Base-by-base conservation (phyloP, 1,140 invertebrate species). In the Hetaerina americana region DNA sequence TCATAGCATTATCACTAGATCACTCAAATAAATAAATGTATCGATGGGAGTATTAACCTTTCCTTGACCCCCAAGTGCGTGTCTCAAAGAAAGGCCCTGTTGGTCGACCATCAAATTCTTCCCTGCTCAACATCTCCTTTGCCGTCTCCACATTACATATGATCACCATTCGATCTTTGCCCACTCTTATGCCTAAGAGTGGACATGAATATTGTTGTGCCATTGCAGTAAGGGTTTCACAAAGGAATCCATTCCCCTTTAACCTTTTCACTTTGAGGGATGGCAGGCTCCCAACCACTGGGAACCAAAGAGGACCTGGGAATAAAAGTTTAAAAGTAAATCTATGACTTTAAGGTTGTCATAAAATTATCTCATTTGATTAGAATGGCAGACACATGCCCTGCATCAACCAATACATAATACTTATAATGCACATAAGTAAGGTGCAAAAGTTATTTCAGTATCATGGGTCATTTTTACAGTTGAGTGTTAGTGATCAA, bases 101-200 rank as follows among this genome's bases (percentile, higher is more conserved):
- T 0, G 90, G 90, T 72, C 90, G 82, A 3, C 87, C 89, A 66
- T 88, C 85, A 72, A 91, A 89, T 66, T 89, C 87, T 6, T 89
- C 86, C 40, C 80, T 83, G 0, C 80, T 79, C 0, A 87, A 80
- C 6, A 86, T 83, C 75, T 89, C 85, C 73, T 84, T 87, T 0
- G 89, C 85, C 0, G 85, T 78, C 57, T 87, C 82, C 72, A 84
- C 81, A 0, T 86, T 85, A n/a, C 84, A 87, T 0, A 90, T 82
- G 5, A 88, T 76, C 0, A 91, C 85, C 0, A 90, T 76, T 27
- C 85, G 80, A 57, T 86, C 80, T 10, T 78, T 79, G 0, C 90
- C 90, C 26, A 88, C 75, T 73, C 84, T 82, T 10, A 86, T 70
- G 10, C 84, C 84, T 22, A 83, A 28, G 3, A 86, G 72, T 0